Evolutionary conservation across 2,797 vertebrate genomes (phyloP).

Genomic region (Xenopus petersii): DNA sequence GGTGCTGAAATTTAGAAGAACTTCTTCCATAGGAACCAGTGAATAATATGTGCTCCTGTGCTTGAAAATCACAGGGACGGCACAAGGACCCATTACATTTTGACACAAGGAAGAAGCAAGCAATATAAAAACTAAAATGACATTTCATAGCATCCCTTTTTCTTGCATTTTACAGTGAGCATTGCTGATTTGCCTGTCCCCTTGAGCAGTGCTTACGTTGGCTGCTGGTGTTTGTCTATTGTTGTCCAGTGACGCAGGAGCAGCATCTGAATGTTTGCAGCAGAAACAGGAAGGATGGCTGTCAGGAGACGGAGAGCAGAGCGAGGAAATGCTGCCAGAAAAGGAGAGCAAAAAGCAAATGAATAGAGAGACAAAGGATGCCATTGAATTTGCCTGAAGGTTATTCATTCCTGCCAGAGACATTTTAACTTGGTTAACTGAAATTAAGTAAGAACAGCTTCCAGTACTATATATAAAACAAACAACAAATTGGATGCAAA

Average conservation of each 20-base stretch:
- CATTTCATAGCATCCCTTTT: neutral
- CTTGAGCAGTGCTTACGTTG: slow-evolving; percentile 20
- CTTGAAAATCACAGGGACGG: too few species aligned
- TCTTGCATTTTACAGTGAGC: neutral
- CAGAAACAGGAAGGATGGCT: slow-evolving; percentile 10
- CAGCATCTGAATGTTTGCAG: slow-evolving; percentile 22
- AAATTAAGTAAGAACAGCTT: neutral
- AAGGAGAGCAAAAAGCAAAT: slow-evolving; percentile 2
- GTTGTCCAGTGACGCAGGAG: slow-evolving; percentile 35
- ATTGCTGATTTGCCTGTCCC: slow-evolving; percentile 15
- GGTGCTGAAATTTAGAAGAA: too few species aligned
- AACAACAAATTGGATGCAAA: too few species aligned
- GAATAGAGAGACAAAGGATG: neutral
- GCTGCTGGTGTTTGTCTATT: slow-evolving; percentile 35
- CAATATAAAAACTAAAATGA: neutral
- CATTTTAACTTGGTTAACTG: too few species aligned
- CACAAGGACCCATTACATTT: too few species aligned
- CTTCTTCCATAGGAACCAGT: too few species aligned
- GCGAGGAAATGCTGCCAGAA: slow-evolving; percentile 1
- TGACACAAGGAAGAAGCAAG: too few species aligned
- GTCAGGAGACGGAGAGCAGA: neutral
- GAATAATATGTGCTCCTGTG: too few species aligned
- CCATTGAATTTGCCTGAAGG: neutral
- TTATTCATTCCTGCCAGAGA: neutral
- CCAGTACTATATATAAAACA: too few species aligned